A percentile compares a stretch with the other conserved stretches of the same genome.
phyloP scores from a whole-genome alignment of 2,888 invertebrate genomes.

The Erynnis tages region DNA sequence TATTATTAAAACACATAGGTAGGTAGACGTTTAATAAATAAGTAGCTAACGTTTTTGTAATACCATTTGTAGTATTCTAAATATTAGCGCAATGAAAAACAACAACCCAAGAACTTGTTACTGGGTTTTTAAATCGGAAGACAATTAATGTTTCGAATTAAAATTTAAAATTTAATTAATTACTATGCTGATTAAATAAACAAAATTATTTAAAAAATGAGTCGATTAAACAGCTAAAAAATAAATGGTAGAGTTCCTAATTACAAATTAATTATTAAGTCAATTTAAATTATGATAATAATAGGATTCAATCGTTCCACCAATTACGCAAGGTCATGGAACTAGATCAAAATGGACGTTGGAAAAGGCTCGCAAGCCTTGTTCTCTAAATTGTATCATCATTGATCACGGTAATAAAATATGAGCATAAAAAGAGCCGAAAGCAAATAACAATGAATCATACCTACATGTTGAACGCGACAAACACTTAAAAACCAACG shows the following conservation, averaged over 20 bases:
- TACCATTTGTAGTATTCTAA: too few relatives aligned
- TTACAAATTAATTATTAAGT: slow-evolving; percentile 10
- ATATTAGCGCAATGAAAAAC: too few relatives aligned
- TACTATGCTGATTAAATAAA: background rate
- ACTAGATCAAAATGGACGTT: background rate
- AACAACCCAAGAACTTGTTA: too few relatives aligned
- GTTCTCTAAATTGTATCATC: too few relatives aligned
- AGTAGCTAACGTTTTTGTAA: too few relatives aligned
- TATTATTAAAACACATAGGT: too few relatives aligned
- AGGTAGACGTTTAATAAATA: too few relatives aligned
- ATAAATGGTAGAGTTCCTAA: background rate
- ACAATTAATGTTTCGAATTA: too few relatives aligned
- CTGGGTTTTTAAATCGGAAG: too few relatives aligned
- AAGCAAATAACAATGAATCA: slow-evolving; percentile 51
- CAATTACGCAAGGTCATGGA: slow-evolving; percentile 9
- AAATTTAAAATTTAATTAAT: background rate
- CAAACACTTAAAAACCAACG: slow-evolving; percentile 42
- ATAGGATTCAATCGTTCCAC: background rate
- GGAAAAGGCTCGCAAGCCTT: background rate
- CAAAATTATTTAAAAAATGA: background rate
- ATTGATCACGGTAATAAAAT: slow-evolving; percentile 15
- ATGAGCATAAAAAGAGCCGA: slow-evolving; percentile 24
- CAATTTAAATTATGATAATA: slow-evolving; percentile 8
- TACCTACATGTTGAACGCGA: slow-evolving; percentile 48
- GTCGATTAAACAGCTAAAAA: background rate